Evolutionary conservation across 2,113 vertebrate genomes (phyloP).

Genomic region (Carlito syrichta): DNA sequence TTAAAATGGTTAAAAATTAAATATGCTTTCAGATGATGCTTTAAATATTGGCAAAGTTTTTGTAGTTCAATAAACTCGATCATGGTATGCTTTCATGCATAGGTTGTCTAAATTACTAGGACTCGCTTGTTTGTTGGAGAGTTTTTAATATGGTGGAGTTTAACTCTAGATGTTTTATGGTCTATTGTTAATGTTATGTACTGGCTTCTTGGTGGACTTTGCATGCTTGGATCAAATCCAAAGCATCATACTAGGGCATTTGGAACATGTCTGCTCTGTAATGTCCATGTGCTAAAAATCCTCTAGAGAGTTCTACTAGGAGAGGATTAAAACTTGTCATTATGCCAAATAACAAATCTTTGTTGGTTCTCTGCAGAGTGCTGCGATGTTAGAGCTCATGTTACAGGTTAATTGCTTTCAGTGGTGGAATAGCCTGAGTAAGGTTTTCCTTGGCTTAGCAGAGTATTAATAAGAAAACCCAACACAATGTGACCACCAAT

Average conservation of each 20-base stretch:
- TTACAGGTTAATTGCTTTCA: slow-evolving; percentile 77
- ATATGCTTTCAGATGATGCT: background rate
- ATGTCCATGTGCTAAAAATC: slow-evolving; percentile 69
- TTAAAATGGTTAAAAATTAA: background rate
- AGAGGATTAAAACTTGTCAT: slow-evolving; percentile 70
- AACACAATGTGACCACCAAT: slow-evolving; percentile 38
- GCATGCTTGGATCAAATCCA: slow-evolving; percentile 58
- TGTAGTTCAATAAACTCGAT: background rate
- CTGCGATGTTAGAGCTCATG: slow-evolving; percentile 60
- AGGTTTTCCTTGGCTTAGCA: slow-evolving; percentile 70
- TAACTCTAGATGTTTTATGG: background rate
- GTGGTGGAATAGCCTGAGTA: slow-evolving; percentile 54
- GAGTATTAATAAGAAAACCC: slow-evolving; percentile 63
- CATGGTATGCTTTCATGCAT: background rate
- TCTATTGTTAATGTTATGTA: background rate
- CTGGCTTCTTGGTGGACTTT: slow-evolving; percentile 26
- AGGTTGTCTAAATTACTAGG: background rate
- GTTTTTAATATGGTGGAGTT: background rate
- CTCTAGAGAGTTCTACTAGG: slow-evolving; percentile 56
- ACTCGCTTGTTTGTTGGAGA: background rate
- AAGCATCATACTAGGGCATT: slow-evolving; percentile 53
- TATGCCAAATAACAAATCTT: slow-evolving; percentile 71
- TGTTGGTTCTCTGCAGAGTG: slow-evolving; percentile 58
- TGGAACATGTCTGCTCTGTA: slow-evolving; percentile 66
- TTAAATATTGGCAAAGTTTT: background rate